Evolutionary conservation across 2,797 vertebrate species (phyloP), one percentile per base, ranked within the genome.

Genomic region (Notoglanidium macrostoma): DNA sequence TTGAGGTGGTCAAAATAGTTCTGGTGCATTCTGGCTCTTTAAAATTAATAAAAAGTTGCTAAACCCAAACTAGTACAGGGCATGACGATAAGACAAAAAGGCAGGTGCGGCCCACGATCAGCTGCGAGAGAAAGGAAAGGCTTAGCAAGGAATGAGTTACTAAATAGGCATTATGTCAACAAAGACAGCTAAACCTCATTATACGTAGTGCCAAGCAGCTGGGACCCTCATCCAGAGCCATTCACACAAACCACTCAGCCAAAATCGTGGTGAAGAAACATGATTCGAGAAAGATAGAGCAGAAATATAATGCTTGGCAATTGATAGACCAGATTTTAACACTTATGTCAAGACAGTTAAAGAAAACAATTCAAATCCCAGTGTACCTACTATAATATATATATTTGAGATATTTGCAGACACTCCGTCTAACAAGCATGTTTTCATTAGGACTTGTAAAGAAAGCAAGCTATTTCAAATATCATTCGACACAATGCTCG

Each of bases 131-230:
- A 77, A 44, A 77, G 85, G 76, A 87, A 82, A 85, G 85, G 85
- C 77, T 88, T 84, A 85, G 85, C 46, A 63, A 81, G 46, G 63
- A 88, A 87, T 51, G 82, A 90, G 83, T 87, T 81, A 77, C 85
- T 87, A 86, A 91, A 92, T 61, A 89, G 83, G 84, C 85, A 77
- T 83, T 89, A 65, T 77, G 89, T 90, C 89, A 90, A 86, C 87
- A 85, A 87, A 87, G 85, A 84, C 89, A 90, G 87, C 86, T 70
- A 80, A 74, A 89, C 80, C 88, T 92, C 84, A 89, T 91, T 90
- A 90, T 83, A 81, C 84, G 19, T 46, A 79, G 79, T 51, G 65
- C 85, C 63, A 80, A 82, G 85, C 90, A 91, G 90, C 86, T 90
- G 87, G 74, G 90, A 86, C 81, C 61, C 81, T 85, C 79, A 57